phyloP scores from a whole-genome alignment of 2,888 invertebrate species.

The Pandemis heparana region DNA sequence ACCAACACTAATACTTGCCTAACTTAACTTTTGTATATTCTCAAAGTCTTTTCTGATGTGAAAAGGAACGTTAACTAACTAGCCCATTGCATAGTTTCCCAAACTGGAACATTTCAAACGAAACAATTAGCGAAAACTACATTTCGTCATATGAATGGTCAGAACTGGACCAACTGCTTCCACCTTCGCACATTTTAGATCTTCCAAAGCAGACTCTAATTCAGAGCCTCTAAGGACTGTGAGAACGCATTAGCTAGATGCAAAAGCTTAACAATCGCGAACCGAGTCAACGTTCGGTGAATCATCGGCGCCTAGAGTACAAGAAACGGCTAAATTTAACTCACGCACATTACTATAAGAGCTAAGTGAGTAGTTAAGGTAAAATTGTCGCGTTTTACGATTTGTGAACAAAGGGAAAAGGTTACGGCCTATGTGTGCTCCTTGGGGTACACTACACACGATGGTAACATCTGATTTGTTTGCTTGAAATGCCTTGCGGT shows the following conservation, averaged over 20 bases:
- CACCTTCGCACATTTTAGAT: neutral
- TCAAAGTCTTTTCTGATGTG: neutral
- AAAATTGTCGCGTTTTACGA: conserved; percentile 21
- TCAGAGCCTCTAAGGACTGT: neutral
- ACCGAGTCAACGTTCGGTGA: conserved; percentile 66
- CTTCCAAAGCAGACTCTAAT: conserved; percentile 11
- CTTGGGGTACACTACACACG: neutral
- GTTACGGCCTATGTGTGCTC: conserved; percentile 3
- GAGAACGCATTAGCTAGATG: conserved; percentile 1
- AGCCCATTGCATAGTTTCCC: conserved; percentile 3
- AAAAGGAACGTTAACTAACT: conserved; percentile 14
- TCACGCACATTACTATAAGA: conserved; percentile 1
- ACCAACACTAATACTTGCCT: too few species aligned
- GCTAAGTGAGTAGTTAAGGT: conserved; percentile 20
- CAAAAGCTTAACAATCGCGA: conserved; percentile 40
- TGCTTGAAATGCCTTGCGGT: neutral
- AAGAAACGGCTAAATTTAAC: conserved; percentile 32
- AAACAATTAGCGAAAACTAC: conserved; percentile 39
- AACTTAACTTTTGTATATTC: neutral
- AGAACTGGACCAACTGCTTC: conserved; percentile 22
- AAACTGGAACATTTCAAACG: conserved; percentile 35
- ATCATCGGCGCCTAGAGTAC: conserved; percentile 52
- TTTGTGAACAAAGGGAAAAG: conserved; percentile 29
- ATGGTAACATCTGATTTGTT: neutral
- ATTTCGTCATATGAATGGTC: conserved; percentile 42